Percentiles rank a stretch among this genome's conserved stretches.
Conservation (phyloP, 2,888 invertebrate species). For the Ommatoiulus sabulosus region DNA sequence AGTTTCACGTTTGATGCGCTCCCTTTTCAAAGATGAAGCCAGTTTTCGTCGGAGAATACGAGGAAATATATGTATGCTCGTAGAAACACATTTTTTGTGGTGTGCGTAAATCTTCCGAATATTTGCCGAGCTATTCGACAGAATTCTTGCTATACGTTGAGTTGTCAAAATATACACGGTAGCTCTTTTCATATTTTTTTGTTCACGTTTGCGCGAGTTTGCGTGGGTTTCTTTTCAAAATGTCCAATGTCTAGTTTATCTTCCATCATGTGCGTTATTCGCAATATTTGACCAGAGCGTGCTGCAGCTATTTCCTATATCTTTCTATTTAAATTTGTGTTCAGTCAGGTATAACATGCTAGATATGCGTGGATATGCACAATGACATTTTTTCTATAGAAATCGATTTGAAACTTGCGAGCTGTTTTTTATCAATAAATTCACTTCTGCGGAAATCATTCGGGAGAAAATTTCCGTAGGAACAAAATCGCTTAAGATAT, state of each 20-base stretch:
- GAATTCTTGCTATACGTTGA: not conserved
- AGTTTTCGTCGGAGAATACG: not conserved
- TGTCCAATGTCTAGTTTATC: no score
- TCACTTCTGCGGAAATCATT: conserved; percentile 27
- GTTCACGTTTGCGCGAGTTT: not conserved
- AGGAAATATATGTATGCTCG: not conserved
- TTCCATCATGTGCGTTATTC: not conserved
- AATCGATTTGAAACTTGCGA: conserved; percentile 28
- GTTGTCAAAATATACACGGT: not conserved
- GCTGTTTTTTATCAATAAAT: conserved; percentile 27
- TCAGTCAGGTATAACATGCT: conserved; percentile 25
- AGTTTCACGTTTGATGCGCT: conserved; percentile 5
- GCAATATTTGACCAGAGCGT: not conserved
- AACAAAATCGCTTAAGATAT: conserved; percentile 22
- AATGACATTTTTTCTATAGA: conserved; percentile 24
- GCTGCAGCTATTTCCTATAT: not conserved
- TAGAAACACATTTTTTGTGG: not conserved
- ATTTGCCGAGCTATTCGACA: not conserved
- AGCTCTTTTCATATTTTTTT: not conserved
- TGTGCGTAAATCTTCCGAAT: not conserved
- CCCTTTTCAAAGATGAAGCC: not conserved
- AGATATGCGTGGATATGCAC: not conserved
- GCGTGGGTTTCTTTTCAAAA: no score
- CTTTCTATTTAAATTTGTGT: not conserved
- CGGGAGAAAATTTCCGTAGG: conserved; percentile 34